Conservation (phyloP, 2,888 invertebrate genomes). For the Tethea ocularis region DNA sequence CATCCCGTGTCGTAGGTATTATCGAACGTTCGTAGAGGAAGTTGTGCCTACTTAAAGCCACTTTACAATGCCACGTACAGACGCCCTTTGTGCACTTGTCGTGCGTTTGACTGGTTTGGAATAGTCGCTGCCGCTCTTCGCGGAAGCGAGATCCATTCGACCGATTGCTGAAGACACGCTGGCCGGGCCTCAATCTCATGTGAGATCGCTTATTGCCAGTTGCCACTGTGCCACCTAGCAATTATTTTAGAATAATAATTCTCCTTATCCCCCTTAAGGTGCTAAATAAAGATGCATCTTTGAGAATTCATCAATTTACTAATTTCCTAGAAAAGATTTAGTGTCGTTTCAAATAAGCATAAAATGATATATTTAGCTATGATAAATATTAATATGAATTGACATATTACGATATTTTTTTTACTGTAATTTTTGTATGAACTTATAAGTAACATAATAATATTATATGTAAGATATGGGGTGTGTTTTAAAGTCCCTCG, state of each 20-base stretch:
- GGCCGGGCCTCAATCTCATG: slow-evolving; percentile 63
- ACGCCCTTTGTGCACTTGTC: slow-evolving; percentile 69
- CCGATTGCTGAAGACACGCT: slow-evolving; percentile 64
- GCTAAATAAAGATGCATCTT: slow-evolving; percentile 7
- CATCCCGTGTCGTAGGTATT: slow-evolving; percentile 39
- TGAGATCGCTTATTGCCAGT: slow-evolving; percentile 67
- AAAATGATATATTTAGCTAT: too few species aligned
- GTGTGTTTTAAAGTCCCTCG: slow-evolving; percentile 32
- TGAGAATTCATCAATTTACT: background rate
- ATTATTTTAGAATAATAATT: slow-evolving; percentile 39
- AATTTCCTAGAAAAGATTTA: background rate
- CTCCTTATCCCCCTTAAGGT: slow-evolving; percentile 23
- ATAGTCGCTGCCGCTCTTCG: slow-evolving; percentile 59
- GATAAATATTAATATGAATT: too few species aligned
- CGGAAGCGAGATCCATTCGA: slow-evolving; percentile 65
- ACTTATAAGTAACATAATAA: too few species aligned
- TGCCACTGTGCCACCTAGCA: slow-evolving; percentile 45
- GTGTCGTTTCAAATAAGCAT: background rate
- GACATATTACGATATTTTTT: too few species aligned
- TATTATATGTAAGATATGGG: too few species aligned
- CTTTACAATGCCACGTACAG: slow-evolving; percentile 62
- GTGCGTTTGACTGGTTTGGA: slow-evolving; percentile 66
- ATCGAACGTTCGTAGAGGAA: slow-evolving; percentile 43
- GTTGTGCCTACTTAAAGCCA: slow-evolving; percentile 56
- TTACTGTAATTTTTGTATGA: too few species aligned